These are phyloP conservation scores for Amphibalanus amphitrite DNA, from an alignment of 1,140 invertebrate species.

Conservation along the genomic window DNA sequence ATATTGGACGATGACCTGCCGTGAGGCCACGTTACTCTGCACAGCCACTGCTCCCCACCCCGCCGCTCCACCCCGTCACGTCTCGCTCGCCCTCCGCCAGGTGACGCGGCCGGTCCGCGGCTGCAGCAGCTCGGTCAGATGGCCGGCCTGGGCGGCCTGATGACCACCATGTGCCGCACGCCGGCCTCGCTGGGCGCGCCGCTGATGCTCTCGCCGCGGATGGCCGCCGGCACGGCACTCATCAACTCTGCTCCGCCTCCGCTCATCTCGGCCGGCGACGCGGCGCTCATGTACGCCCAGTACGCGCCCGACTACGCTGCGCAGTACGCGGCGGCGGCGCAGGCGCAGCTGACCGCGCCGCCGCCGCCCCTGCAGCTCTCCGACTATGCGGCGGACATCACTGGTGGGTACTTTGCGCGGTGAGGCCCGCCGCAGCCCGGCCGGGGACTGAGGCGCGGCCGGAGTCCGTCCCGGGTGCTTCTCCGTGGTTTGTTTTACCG, in stretches of 20 bases:
- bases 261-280: neutral
- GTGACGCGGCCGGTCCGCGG: constrained; percentile 50
- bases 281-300: constrained; percentile 24
- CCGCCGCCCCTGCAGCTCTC: constrained; percentile 69
- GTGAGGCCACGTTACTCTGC: neutral
- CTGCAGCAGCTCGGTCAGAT: constrained; percentile 43
- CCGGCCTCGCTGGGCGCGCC: neutral
- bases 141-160: constrained; percentile 41
- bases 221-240: neutral
- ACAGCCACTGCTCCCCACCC: neutral
- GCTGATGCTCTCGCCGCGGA: neutral
- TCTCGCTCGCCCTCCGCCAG: constrained; percentile 33
- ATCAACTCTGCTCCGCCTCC: neutral
- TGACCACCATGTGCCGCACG: constrained; percentile 34
- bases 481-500: too few relatives aligned
- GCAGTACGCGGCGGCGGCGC: constrained; percentile 34
- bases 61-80: neutral
- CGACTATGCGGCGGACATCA: constrained; percentile 58
- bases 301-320: constrained; percentile 24
- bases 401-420: constrained; percentile 59
- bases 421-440: constrained; percentile 17
- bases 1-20: neutral
- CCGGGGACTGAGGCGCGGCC: too few relatives aligned
- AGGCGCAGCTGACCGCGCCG: constrained; percentile 42
- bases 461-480: too few relatives aligned